These are phyloP conservation scores for Argya squamiceps DNA, from an alignment of 2,797 vertebrate genomes.

Conservation along the genomic window DNA sequence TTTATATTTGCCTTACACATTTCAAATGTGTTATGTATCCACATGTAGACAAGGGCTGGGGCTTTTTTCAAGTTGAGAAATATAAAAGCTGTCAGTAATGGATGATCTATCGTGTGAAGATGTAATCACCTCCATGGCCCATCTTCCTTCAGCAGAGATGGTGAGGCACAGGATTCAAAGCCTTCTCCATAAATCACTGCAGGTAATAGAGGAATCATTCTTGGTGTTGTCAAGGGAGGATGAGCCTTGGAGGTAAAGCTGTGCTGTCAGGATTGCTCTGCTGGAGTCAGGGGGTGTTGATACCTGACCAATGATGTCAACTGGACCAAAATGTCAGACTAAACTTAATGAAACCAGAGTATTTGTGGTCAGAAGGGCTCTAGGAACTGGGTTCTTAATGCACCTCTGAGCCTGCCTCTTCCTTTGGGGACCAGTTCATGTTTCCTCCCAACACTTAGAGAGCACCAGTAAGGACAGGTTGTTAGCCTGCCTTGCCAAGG, in stretches of 20 bases:
- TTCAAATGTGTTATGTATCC: constrained; percentile 67
- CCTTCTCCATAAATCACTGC: constrained; percentile 62
- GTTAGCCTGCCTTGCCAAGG: neutral
- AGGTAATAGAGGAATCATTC: constrained; percentile 61
- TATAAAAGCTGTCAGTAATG: constrained; percentile 31
- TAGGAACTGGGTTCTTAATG: constrained; percentile 34
- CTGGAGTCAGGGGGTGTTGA: neutral
- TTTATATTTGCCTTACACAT: constrained; percentile 61
- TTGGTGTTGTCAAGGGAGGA: constrained; percentile 53
- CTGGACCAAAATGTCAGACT: constrained; percentile 20
- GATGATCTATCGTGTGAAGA: neutral
- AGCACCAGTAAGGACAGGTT: neutral
- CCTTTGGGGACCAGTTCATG: constrained; percentile 24
- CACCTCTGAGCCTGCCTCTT: constrained; percentile 33
- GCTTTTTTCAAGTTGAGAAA: constrained; percentile 44
- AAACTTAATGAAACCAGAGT: constrained; percentile 7
- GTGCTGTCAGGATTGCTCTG: neutral
- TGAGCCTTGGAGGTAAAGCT: constrained; percentile 38
- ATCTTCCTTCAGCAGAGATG: constrained; percentile 62
- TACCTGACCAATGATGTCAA: neutral
- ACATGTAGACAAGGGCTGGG: constrained; percentile 15
- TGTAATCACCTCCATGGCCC: constrained; percentile 56
- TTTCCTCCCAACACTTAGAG: constrained; percentile 8
- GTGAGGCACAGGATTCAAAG: constrained; percentile 61
- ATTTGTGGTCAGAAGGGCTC: constrained; percentile 38